Evolutionary conservation across 2,113 vertebrate species (phyloP).

Genomic region (Bos taurus): DNA sequence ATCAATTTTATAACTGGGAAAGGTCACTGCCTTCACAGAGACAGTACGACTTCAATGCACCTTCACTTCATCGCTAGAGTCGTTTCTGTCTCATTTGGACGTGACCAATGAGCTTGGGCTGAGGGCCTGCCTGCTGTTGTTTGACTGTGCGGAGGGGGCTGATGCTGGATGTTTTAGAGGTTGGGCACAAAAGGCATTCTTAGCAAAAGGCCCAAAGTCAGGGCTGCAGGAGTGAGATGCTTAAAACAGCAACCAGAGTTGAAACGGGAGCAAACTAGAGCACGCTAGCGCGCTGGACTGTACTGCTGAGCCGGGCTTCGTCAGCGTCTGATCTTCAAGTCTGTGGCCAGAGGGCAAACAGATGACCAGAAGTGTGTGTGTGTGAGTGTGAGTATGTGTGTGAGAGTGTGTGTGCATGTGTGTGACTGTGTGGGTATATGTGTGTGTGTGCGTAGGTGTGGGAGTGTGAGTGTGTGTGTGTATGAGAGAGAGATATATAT

Average conservation of each 20-base stretch:
- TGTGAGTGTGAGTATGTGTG: neutral
- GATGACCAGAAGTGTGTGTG: neutral
- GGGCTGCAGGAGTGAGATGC: neutral
- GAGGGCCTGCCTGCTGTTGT: neutral
- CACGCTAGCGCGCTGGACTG: neutral
- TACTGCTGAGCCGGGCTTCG: neutral
- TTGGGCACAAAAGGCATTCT: neutral
- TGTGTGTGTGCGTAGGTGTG: neutral
- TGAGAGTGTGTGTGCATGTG: neutral
- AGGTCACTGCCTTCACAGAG: neutral
- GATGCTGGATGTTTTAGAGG: neutral
- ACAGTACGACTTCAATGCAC: neutral
- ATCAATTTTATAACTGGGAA: neutral
- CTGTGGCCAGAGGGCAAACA: slow-evolving; percentile 60
- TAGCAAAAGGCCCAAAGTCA: neutral
- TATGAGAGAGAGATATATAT: fast-evolving
- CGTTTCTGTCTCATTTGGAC: neutral
- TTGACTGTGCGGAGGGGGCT: neutral
- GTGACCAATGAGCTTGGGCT: fast-evolving
- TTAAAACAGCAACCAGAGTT: slow-evolving; percentile 6
- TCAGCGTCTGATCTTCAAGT: slow-evolving; percentile 57
- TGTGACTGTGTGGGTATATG: neutral
- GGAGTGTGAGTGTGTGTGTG: neutral
- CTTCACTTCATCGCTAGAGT: neutral
- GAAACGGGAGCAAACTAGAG: slow-evolving; percentile 36